Evolutionary conservation across 2,888 invertebrate genomes (phyloP).

Genomic region (Troides helena): DNA sequence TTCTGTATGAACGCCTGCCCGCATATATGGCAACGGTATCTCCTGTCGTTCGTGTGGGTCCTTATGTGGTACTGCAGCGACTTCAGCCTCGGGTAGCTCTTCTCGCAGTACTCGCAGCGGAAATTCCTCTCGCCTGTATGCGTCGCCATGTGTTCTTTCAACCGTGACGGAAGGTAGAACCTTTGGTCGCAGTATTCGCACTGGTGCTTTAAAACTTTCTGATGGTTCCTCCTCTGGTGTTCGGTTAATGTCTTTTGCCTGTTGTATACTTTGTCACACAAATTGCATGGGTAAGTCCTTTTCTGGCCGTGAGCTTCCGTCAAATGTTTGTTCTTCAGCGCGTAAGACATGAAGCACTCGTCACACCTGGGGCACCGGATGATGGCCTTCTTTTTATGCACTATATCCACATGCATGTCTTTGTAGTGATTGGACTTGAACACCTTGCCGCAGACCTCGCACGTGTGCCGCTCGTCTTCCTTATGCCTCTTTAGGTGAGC

Average conservation of each 20-base stretch:
- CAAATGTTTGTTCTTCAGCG: conserved; percentile 66
- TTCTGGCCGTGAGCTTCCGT: conserved; percentile 70
- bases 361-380: conserved; percentile 69
- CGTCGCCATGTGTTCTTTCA: conserved; percentile 75
- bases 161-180: conserved; percentile 68
- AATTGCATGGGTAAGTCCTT: conserved; percentile 65
- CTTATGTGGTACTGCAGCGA: conserved; percentile 81
- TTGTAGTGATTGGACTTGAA: conserved; percentile 73
- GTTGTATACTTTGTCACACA: conserved; percentile 73
- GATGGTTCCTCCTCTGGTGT: conserved; percentile 69
- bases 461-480: conserved; percentile 75
- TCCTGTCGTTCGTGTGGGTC: conserved; percentile 80
- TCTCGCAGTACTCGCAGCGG: conserved; percentile 80
- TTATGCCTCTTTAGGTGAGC: conserved; percentile 72
- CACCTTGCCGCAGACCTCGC: conserved; percentile 73
- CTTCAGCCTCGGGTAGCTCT: conserved; percentile 80
- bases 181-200: conserved; percentile 79
- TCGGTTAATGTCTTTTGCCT: conserved; percentile 68
- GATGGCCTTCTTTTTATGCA: conserved; percentile 70
- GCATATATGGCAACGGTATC: conserved; percentile 79
- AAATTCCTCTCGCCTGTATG: conserved; percentile 80
- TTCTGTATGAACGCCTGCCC: conserved; percentile 81
- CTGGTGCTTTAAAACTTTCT: conserved; percentile 72
- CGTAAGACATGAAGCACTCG: conserved; percentile 72
- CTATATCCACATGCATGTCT: conserved; percentile 72